phyloP scores from a whole-genome alignment of 2,888 invertebrate genomes.

The Pseudococcus viburni region DNA sequence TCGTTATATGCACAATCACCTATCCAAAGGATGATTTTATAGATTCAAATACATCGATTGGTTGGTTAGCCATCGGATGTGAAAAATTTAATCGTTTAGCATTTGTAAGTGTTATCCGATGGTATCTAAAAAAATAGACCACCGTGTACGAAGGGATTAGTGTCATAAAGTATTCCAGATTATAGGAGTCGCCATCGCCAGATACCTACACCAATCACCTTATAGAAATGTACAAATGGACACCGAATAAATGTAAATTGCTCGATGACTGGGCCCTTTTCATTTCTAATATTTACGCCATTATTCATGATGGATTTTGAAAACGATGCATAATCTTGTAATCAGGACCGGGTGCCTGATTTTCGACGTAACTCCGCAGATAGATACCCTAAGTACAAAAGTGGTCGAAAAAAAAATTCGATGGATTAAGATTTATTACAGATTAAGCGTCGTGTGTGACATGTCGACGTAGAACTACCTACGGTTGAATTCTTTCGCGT shows the following conservation, averaged over 20 bases:
- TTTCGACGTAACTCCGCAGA: not conserved
- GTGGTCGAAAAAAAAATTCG: not conserved
- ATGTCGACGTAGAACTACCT: not conserved
- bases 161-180: constrained; percentile 38
- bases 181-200: not conserved
- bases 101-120: not conserved
- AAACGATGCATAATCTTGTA: not conserved
- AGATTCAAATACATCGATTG: not conserved
- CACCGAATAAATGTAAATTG: not conserved
- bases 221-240: not conserved
- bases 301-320: not conserved
- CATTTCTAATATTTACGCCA: not conserved
- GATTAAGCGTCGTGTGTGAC: not conserved
- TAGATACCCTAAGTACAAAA: not conserved
- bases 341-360: not conserved
- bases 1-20: not conserved
- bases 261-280: constrained; percentile 37
- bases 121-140: not conserved
- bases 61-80: not conserved
- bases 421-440: not conserved
- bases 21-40: not conserved
- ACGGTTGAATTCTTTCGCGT: not conserved
- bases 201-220: not conserved
- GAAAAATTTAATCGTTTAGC: constrained; percentile 30
- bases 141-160: constrained; percentile 37